Evolutionary conservation across 2,113 vertebrate species (phyloP), one percentile per base, ranked within the genome.

Genomic region (Tychaedon coryphoeus): DNA sequence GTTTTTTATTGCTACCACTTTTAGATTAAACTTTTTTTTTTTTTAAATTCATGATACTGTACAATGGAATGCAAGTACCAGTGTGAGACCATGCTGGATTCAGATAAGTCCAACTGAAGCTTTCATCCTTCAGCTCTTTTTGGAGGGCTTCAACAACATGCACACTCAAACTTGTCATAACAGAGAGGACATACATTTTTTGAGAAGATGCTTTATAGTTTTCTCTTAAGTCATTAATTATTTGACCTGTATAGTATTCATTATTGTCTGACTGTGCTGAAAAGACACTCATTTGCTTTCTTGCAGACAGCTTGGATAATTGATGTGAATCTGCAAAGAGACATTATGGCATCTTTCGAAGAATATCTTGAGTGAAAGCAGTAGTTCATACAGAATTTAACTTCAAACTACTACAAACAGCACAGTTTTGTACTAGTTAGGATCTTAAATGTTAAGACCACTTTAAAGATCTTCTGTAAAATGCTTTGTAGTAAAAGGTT

Each of bases 291-390:
- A 34, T 90, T 86, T 91, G 48, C 74, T 96, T 97, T 91, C 96
- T 85, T 97, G 72, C 95, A 99, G 99, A 98, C 98, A 98, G 97
- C 97, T 58, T 97, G 95, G 76, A 94, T 95, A 93, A 98, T 99
- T 91, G 99, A 99, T 94, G 98, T 99, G 93, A 98, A 98, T 76
- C 97, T 98, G 97, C 99, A 99, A 95, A 98, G 98, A 8, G 98
- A 99, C 61, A 98, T 99, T 93, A 99, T 99, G 99, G 96, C 98
- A 89, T 97, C 98, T 50, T 99, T 99, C 85, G 99, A 99, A 98
- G 98, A 99, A 22, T 97, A 98, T 73, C 96, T 99, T 95, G 97
- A 98, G 80, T 99, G 92, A 98, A 88, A 92, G 20, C 25, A 43
- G 19, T 19, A 42, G 40, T 47, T 79, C 61, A 36, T 33, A 36